Conservation (phyloP, 1,140 invertebrate species). For the Ostrea edulis region DNA sequence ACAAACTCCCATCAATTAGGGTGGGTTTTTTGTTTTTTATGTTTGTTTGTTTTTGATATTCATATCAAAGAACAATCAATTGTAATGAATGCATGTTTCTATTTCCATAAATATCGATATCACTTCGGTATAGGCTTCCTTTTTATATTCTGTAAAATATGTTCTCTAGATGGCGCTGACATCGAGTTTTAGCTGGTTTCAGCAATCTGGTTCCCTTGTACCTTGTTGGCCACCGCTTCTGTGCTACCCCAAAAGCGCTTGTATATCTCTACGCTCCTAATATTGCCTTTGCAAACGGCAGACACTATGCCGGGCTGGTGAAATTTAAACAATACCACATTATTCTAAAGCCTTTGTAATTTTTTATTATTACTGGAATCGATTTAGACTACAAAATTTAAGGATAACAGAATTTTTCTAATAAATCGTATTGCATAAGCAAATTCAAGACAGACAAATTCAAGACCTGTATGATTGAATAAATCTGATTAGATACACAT, state of each 20-base stretch:
- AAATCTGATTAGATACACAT: not conserved
- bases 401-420: not conserved
- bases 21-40: too few relatives aligned
- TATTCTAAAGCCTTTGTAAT: not conserved
- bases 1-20: too few relatives aligned
- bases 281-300: conserved; percentile 52
- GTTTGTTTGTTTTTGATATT: too few relatives aligned
- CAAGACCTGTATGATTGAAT: not conserved
- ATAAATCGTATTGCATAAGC: not conserved
- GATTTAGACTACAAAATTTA: not conserved
- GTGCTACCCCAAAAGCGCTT: conserved; percentile 59
- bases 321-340: conserved; percentile 44
- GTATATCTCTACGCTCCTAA: conserved; percentile 53
- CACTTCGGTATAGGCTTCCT: not conserved
- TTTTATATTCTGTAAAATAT: not conserved
- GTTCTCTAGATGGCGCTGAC: conserved; percentile 10
- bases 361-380: not conserved
- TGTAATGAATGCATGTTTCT: too few relatives aligned
- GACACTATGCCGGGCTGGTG: conserved; percentile 50
- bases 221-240: conserved; percentile 54
- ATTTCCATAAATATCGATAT: not conserved
- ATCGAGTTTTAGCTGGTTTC: not conserved
- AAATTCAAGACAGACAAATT: not conserved
- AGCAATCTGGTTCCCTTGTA: conserved; percentile 34
- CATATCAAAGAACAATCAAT: not conserved